These are phyloP conservation scores for Labeo rohita DNA, from an alignment of 2,113 vertebrate genomes.

Conservation along the genomic window DNA sequence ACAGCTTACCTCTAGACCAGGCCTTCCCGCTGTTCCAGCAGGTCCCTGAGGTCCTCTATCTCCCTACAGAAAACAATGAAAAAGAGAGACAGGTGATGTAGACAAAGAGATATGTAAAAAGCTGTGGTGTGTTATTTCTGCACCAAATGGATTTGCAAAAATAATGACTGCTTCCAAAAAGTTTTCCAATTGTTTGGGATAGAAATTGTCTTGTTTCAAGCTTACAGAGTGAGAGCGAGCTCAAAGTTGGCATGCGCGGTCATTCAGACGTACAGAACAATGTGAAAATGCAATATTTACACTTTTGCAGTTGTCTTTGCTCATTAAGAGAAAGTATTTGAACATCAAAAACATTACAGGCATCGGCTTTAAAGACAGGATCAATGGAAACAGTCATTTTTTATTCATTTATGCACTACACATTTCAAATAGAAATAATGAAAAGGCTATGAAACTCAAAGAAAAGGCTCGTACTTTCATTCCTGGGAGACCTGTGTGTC, in stretches of 20 bases:
- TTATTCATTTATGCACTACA: constrained; percentile 8
- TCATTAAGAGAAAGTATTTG: neutral
- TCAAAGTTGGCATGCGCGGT: neutral
- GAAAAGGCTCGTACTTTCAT: constrained; percentile 70
- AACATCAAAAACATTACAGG: neutral
- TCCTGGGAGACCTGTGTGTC: constrained; percentile 81
- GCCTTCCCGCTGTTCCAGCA: constrained; percentile 80
- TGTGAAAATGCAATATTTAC: neutral
- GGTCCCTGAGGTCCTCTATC: constrained; percentile 87
- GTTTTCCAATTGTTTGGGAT: neutral
- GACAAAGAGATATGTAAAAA: neutral
- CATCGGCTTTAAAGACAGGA: neutral
- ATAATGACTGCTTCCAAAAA: neutral
- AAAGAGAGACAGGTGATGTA: neutral
- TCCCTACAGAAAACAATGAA: constrained; percentile 76
- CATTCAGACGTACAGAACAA: neutral
- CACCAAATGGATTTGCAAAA: no score
- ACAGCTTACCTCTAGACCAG: constrained; percentile 83
- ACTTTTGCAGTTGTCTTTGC: neutral
- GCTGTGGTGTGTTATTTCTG: no score
- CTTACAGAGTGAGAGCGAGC: neutral
- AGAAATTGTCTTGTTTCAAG: neutral
- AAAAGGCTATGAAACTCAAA: neutral
- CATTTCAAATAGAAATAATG: constrained; percentile 9
- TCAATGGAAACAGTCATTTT: neutral